A percentile compares a stretch with the other conserved stretches of the same genome.
phyloP scores from a whole-genome alignment of 2,113 vertebrate species.

The Odobenus rosmarus region DNA sequence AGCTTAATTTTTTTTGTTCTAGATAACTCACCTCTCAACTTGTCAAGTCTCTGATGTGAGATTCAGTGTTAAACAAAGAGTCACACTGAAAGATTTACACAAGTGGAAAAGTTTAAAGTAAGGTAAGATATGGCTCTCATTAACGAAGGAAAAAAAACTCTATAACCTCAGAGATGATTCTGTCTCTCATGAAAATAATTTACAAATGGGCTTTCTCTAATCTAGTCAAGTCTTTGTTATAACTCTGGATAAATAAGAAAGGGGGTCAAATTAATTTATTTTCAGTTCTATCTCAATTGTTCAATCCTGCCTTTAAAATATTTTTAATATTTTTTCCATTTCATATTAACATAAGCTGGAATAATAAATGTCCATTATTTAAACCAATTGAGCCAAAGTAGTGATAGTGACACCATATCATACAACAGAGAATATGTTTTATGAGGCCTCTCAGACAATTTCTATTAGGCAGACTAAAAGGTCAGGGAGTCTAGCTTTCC shows the following conservation, averaged over 20 bases:
- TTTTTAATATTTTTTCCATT: neutral
- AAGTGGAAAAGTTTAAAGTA: constrained; percentile 71
- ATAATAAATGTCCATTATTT: neutral
- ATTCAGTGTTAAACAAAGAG: constrained; percentile 57
- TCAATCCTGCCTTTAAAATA: constrained; percentile 21
- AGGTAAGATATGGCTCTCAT: constrained; percentile 5
- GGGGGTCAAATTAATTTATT: neutral
- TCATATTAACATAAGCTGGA: neutral
- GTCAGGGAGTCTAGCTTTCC: neutral
- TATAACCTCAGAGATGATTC: constrained; percentile 21
- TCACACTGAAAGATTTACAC: constrained; percentile 52
- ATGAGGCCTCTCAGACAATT: neutral
- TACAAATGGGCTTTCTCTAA: constrained; percentile 25
- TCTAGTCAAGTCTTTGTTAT: constrained; percentile 9
- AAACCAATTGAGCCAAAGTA: neutral
- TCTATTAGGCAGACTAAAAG: neutral
- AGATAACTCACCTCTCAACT: constrained; percentile 72
- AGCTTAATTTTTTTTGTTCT: constrained; percentile 73
- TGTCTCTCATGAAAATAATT: constrained; percentile 63
- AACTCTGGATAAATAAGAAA: constrained; percentile 42
- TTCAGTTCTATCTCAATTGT: constrained; percentile 26
- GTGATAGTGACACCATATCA: neutral
- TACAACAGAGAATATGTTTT: neutral
- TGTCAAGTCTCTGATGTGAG: constrained; percentile 66
- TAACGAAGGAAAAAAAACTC: neutral